Conservation (phyloP, 2,113 vertebrate genomes). For the Varanus komodoensis region DNA sequence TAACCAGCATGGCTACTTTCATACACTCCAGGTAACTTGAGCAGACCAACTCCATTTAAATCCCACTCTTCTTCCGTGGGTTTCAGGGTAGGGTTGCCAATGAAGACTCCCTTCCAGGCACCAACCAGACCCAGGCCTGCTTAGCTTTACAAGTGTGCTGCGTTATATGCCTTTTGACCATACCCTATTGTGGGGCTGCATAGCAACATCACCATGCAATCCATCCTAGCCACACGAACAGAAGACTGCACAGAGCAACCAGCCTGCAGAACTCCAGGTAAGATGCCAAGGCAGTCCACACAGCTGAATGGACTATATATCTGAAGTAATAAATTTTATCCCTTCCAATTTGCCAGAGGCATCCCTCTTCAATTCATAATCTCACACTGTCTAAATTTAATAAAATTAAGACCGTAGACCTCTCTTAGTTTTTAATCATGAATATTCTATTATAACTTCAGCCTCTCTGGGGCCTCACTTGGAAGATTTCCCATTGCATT, state of each 20-base stretch:
- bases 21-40: background rate
- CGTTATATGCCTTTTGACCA: background rate
- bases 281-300: background rate
- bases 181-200: no score
- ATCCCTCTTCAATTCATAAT: slow-evolving; percentile 33
- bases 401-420: slow-evolving; percentile 17
- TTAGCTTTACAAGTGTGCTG: background rate
- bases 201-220: background rate
- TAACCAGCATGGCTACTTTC: background rate
- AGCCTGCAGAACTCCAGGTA: no score
- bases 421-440: slow-evolving; percentile 17
- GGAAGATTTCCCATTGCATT: background rate
- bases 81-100: background rate
- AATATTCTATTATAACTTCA: background rate
- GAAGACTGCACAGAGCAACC: background rate
- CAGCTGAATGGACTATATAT: background rate
- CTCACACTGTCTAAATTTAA: slow-evolving; percentile 13
- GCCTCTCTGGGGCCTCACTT: background rate
- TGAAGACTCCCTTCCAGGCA: background rate
- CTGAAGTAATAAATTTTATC: background rate
- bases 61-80: background rate
- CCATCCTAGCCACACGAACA: background rate
- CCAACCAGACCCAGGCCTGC: background rate
- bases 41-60: background rate
- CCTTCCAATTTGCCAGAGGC: background rate